Percentiles rank a stretch among this genome's conserved stretches.
phyloP scores from a whole-genome alignment of 2,797 vertebrate species.

The Sebastes flavidus region DNA sequence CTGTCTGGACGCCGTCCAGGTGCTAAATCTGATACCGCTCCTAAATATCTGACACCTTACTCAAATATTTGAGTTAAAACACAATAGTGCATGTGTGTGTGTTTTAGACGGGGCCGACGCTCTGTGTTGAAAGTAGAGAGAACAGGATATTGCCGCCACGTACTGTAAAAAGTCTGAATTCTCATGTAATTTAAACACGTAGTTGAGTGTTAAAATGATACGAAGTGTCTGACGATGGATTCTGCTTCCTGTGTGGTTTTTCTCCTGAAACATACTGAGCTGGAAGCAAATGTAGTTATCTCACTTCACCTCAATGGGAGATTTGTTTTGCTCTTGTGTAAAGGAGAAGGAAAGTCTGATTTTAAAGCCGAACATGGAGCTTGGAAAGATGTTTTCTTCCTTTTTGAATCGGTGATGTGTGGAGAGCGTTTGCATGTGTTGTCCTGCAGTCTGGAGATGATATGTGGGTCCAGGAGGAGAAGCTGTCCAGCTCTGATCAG shows the following conservation, averaged over 20 bases:
- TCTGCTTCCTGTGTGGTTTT: background rate
- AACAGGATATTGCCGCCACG: constrained; percentile 38
- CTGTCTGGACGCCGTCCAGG: constrained; percentile 62
- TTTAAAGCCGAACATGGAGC: background rate
- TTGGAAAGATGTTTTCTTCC: background rate
- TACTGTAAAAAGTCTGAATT: constrained; percentile 16
- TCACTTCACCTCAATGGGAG: background rate
- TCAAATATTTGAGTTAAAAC: constrained; percentile 73
- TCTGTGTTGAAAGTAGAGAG: constrained; percentile 35
- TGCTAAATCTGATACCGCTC: constrained; percentile 62
- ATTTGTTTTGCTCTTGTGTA: background rate
- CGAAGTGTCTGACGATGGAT: constrained; percentile 8
- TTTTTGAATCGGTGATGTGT: background rate
- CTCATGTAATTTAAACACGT: background rate
- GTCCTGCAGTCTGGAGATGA: constrained; percentile 18
- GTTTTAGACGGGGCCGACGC: constrained; percentile 25
- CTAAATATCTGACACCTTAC: constrained; percentile 72
- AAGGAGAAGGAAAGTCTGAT: background rate
- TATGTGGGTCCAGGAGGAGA: constrained; percentile 33
- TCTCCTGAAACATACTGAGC: constrained; percentile 4
- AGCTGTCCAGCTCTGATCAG: constrained; percentile 39
- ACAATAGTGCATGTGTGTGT: constrained; percentile 57
- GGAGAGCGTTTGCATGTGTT: background rate
- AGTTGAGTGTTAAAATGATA: background rate
- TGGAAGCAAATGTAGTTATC: background rate